Conservation (phyloP, 2,797 vertebrate species). For the Enteromius fasciolatus region DNA sequence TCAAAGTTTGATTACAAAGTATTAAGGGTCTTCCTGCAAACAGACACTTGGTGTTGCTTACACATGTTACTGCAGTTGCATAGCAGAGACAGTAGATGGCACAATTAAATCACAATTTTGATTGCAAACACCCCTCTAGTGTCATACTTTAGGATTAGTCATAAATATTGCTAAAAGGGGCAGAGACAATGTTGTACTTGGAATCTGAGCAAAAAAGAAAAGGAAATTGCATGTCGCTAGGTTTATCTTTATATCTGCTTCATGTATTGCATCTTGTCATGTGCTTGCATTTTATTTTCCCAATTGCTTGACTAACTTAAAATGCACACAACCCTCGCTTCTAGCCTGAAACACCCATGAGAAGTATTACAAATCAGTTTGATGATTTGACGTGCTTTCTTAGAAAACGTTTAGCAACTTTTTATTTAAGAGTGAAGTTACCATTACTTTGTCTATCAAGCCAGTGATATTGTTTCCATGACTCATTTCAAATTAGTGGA, state of each 20-base stretch:
- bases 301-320: constrained; percentile 8
- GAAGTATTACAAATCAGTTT: not conserved
- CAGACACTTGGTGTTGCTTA: not conserved
- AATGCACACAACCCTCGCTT: not conserved
- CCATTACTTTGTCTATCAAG: not conserved
- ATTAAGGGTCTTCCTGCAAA: not conserved
- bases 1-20: not conserved
- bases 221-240: not conserved
- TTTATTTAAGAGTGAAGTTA: not conserved
- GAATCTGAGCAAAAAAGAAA: no score
- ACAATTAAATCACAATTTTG: not conserved
- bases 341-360: constrained; percentile 37
- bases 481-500: not conserved
- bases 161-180: not conserved
- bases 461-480: not conserved
- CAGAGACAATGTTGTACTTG: not conserved
- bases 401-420: not conserved
- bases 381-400: not conserved
- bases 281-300: constrained; percentile 10
- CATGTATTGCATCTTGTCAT: not conserved
- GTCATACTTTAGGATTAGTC: not conserved
- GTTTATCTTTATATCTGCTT: not conserved
- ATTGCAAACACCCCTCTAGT: not conserved
- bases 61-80: not conserved
- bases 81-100: constrained; percentile 34